Percentiles rank a stretch among this genome's conserved stretches.
phyloP scores from a whole-genome alignment of 1,140 invertebrate genomes.

The Listronotus oregonensis region DNA sequence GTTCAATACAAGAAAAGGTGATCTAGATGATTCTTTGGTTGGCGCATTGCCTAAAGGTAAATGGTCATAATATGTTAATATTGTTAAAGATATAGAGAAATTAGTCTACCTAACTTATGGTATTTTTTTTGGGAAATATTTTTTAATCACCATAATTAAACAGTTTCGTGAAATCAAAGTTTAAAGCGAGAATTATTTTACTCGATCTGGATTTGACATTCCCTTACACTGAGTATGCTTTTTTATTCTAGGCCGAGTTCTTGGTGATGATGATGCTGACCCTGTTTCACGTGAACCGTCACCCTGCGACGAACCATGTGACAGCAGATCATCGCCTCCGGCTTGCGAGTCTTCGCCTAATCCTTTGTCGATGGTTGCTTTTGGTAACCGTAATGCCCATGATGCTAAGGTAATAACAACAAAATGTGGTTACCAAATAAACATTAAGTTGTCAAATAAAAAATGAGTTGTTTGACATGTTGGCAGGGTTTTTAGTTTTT shows the following conservation, averaged over 20 bases:
- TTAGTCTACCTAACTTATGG: background rate
- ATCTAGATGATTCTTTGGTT: slow-evolving; percentile 64
- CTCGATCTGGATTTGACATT: too few relatives aligned
- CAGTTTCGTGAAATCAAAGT: too few relatives aligned
- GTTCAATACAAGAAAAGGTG: slow-evolving; percentile 71
- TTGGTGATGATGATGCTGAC: slow-evolving; percentile 63
- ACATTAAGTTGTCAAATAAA: too few relatives aligned
- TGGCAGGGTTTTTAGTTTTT: too few relatives aligned
- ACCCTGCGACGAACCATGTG: slow-evolving; percentile 62
- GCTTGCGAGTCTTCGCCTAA: slow-evolving; percentile 44
- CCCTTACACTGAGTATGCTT: too few relatives aligned
- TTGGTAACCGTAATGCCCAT: slow-evolving; percentile 38
- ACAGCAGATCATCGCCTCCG: slow-evolving; percentile 40
- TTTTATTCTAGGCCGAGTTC: slow-evolving; percentile 37
- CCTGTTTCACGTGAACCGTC: slow-evolving; percentile 68
- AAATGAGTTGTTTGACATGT: too few relatives aligned
- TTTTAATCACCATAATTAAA: too few relatives aligned
- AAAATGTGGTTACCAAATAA: too few relatives aligned
- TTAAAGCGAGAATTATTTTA: too few relatives aligned
- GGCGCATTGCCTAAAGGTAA: slow-evolving; percentile 52
- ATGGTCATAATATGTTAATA: background rate
- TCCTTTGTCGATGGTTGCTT: slow-evolving; percentile 39
- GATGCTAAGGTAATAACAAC: slow-evolving; percentile 52
- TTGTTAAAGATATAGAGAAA: background rate
- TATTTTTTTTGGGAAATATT: too few relatives aligned